Base-by-base conservation (phyloP, 2,888 invertebrate genomes). In the Pterostichus niger region DNA sequence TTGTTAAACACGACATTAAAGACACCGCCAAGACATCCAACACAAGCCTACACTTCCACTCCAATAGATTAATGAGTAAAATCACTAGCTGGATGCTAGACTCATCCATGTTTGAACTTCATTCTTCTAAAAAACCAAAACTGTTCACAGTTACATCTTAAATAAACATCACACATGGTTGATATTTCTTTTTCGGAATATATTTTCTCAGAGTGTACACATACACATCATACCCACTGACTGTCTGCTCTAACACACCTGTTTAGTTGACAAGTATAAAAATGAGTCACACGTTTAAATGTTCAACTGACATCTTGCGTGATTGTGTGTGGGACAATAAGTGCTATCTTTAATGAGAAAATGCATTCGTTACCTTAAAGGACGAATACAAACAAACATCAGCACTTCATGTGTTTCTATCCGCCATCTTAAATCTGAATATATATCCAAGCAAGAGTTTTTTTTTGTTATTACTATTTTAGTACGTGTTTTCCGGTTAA, bases 401-500 rank as follows among this genome's bases (percentile, higher is more conserved):
- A 6, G 0, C 6, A 7, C 6, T 40, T 40, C 40, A 9, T 7
- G 1, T 40, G 40, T 3, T 40, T 40, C 40, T 24, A 40, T 9
- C 40, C 40, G 40, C 40, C 40, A 40, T 40, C 5, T 40, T 40
- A 9, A 3, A 40, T 40, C 40, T 40, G 40, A 40, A 40, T 3
- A 40, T 3, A 40, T 40, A 40, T 40, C 40, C 40, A 40, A 40
- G 5, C 40, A 40, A 40, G 40, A 40, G 40, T 1, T 40, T 40
- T 40, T 40, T 40, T 40, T 35, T 35, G 35, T 0, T 35, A 35
- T 31, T 33, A n/a, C 64, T 64, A 33, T 33, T 33, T 64, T 33
- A 35, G 64, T 64, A 11, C 64, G n/a, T 54, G 76, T 76, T 76
- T 76, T 76, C 54, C 76, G 54, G 54, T 15, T 75, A 64, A 64